Percentiles rank a stretch among this genome's conserved stretches.
These are phyloP conservation scores for Mimachlamys varia DNA, from an alignment of 2,888 invertebrate genomes.

Conservation along the genomic window DNA sequence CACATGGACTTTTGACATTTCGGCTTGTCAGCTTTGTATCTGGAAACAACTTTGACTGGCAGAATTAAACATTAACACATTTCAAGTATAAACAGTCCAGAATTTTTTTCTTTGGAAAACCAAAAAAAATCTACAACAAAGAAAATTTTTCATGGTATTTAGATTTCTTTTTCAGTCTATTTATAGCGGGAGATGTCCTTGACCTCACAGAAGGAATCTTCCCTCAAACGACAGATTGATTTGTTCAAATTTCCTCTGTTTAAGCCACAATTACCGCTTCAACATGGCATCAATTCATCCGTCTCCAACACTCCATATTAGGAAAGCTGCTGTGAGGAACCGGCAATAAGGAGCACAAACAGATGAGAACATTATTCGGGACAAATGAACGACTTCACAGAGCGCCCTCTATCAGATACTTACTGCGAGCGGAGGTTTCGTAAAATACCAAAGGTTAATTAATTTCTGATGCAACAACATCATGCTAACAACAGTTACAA, in stretches of 20 bases:
- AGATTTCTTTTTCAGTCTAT: neutral
- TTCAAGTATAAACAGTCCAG: neutral
- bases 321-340: neutral
- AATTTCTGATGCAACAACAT: slow-evolving; percentile 5
- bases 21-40: too few relatives aligned
- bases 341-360: neutral
- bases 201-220: neutral
- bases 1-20: too few relatives aligned
- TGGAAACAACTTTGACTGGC: too few relatives aligned
- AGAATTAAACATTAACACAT: too few relatives aligned
- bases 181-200: neutral
- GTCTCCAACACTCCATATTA: neutral
- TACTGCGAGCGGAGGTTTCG: neutral
- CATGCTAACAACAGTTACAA: neutral
- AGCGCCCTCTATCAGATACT: neutral
- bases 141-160: neutral
- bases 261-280: slow-evolving; percentile 23
- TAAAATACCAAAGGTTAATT: slow-evolving; percentile 34
- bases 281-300: slow-evolving; percentile 13
- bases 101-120: neutral
- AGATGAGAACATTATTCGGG: neutral
- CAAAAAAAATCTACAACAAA: too few relatives aligned
- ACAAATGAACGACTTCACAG: neutral
- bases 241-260: slow-evolving; percentile 34
- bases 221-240: slow-evolving; percentile 2